Percentiles rank a stretch among this genome's conserved stretches.
Evolutionary conservation across 2,113 vertebrate species (phyloP).

Genomic region (Melozone crissalis): DNA sequence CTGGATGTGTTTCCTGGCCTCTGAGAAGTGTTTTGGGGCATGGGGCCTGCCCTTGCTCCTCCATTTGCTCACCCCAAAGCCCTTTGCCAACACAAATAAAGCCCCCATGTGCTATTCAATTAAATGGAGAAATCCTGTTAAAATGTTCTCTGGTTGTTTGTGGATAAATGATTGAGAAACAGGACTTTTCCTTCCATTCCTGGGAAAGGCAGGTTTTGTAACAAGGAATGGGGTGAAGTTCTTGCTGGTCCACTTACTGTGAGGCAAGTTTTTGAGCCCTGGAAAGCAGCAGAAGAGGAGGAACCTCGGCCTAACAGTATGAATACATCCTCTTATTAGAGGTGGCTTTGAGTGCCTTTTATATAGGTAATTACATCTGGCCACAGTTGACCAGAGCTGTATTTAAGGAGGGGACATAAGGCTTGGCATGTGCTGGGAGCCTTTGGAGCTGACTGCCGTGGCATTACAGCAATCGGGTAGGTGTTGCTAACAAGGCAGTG

Average conservation of each 20-base stretch:
- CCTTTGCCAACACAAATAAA: neutral
- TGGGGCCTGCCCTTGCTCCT: neutral
- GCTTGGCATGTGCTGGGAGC: neutral
- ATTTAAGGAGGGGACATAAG: neutral
- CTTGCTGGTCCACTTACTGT: neutral
- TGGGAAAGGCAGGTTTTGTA: neutral
- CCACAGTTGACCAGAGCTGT: neutral
- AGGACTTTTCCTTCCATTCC: neutral
- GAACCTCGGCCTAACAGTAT: rapidly evolving
- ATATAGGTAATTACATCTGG: neutral
- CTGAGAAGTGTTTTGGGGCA: neutral
- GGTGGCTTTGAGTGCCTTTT: neutral
- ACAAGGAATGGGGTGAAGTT: neutral
- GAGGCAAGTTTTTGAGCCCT: neutral
- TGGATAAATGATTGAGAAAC: neutral
- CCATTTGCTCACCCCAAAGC: neutral
- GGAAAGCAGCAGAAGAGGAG: neutral
- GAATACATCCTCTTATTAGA: neutral
- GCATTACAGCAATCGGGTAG: neutral
- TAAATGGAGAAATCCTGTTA: neutral
- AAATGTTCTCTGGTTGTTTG: neutral
- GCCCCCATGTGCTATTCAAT: rapidly evolving
- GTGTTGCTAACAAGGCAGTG: neutral
- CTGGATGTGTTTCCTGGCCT: rapidly evolving
- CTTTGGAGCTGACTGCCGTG: rapidly evolving